These are phyloP conservation scores for Argya squamiceps DNA, from an alignment of 2,797 vertebrate species.

Conservation along the genomic window DNA sequence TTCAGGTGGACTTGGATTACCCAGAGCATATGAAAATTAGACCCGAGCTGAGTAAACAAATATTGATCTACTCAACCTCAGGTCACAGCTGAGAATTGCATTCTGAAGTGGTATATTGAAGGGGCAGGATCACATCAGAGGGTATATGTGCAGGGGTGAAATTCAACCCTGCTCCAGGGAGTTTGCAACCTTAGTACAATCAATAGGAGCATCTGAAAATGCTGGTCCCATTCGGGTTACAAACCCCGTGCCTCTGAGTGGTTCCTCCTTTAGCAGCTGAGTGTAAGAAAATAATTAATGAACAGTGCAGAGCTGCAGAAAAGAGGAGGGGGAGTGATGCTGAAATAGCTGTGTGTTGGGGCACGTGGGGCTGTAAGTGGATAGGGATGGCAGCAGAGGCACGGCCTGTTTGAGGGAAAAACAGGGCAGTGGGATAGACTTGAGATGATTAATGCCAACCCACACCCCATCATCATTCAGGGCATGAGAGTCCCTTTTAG, in stretches of 20 bases:
- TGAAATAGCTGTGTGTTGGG: not conserved
- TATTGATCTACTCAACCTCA: conserved; percentile 15
- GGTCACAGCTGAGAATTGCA: not conserved
- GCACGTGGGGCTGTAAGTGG: fast-evolving
- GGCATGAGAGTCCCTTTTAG: fast-evolving
- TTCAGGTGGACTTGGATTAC: not conserved
- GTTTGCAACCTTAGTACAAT: not conserved
- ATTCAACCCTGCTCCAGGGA: not conserved
- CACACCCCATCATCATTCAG: not conserved
- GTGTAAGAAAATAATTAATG: not conserved
- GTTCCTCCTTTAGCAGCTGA: not conserved
- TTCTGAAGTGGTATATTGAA: not conserved
- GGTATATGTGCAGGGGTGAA: not conserved
- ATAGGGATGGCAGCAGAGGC: not conserved
- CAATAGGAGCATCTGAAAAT: not conserved
- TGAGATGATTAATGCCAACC: fast-evolving
- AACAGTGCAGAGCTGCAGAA: not conserved
- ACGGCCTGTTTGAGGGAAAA: not conserved
- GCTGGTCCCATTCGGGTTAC: not conserved
- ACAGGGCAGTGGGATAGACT: not conserved
- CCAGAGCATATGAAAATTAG: not conserved
- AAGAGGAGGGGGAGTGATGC: not conserved
- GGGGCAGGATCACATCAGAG: not conserved
- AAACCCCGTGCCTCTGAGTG: not conserved
- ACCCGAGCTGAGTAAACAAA: not conserved